Evolutionary conservation across 2,113 vertebrate genomes (phyloP).

Genomic region (Xiphophorus couchianus): DNA sequence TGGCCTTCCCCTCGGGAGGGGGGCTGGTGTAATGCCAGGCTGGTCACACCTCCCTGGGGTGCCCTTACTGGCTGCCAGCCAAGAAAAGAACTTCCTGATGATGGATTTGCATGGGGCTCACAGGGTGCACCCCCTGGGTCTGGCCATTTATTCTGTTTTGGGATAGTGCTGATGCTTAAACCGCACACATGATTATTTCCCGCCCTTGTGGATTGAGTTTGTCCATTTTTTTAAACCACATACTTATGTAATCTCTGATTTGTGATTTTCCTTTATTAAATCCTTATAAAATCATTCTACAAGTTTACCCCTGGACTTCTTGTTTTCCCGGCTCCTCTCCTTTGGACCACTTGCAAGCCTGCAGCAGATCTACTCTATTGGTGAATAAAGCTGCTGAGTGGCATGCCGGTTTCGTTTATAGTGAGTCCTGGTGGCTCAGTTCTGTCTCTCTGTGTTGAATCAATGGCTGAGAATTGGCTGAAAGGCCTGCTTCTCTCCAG

Average conservation of each 20-base stretch:
- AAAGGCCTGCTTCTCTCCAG: conserved; percentile 65
- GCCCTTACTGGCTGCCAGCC: conserved; percentile 42
- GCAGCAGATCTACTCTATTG: conserved; percentile 22
- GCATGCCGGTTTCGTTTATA: conserved; percentile 34
- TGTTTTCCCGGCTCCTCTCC: background rate
- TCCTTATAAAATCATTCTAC: background rate
- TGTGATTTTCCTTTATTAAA: background rate
- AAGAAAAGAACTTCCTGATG: conserved; percentile 64
- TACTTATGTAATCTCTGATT: background rate
- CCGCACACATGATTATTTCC: conserved; percentile 6
- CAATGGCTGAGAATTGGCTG: conserved; percentile 61
- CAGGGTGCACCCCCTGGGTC: conserved; percentile 34
- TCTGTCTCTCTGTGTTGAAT: conserved; percentile 52
- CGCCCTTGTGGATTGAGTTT: background rate
- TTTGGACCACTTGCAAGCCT: conserved; percentile 3
- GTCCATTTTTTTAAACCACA: background rate
- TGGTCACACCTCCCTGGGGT: conserved; percentile 57
- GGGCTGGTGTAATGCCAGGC: conserved; percentile 60
- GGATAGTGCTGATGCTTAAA: conserved; percentile 11
- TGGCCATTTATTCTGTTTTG: conserved; percentile 27
- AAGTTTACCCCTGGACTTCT: background rate
- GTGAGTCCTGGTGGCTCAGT: conserved; percentile 25
- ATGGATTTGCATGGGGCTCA: conserved; percentile 59
- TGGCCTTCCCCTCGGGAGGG: conserved; percentile 56
- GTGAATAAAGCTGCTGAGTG: conserved; percentile 30